Base-by-base conservation (phyloP, 1,140 invertebrate species). In the Heliconius melpomene region DNA sequence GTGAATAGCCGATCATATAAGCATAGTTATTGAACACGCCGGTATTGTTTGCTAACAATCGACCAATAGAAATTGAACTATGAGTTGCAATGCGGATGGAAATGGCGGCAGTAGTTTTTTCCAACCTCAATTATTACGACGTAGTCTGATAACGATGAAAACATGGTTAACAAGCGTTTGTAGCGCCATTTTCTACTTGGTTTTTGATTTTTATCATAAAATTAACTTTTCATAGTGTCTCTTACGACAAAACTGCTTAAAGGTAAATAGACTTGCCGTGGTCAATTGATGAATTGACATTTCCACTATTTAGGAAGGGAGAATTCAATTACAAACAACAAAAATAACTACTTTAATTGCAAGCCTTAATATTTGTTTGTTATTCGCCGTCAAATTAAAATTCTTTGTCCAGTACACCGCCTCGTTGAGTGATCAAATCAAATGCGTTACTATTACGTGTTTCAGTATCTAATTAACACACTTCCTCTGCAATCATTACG, bases 131-230 rank as follows among this genome's bases (percentile, higher is more conserved):
- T 93, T 90, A 90, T 89, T 89, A 88, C 87, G 90, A 93, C 89
- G 88, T 92, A 93, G 77, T 93, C 92, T 91, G 87, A 89, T 93
- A 90, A 91, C 90, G 84, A 85, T 87, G 90, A 86, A 88, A 88
- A 91, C 87, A 87, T 83, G 85, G 85, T 88, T 78, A 77, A 85
- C 81, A 75, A 78, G 77, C 80, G 85, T 77, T 78, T 57, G 72
- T 60, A 81, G 38, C 78, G 81, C 83, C 83, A 78, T 78, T 78
- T 75, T 71, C 57, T 66, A 77, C n/a, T 60, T 60, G 40, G 52
- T 74, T 78, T 77, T 70, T 38, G 72, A 75, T 74, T 74, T n/a
- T 16, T 66, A 78, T 81, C 72, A 66, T 72, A 73, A 74, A 50
- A 66, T 66, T 75, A 38, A 1, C 20, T n/a, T 75, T 46, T 32